These are phyloP conservation scores for Triplophysa bombifrons DNA, from an alignment of 2,797 vertebrate genomes.

Conservation along the genomic window DNA sequence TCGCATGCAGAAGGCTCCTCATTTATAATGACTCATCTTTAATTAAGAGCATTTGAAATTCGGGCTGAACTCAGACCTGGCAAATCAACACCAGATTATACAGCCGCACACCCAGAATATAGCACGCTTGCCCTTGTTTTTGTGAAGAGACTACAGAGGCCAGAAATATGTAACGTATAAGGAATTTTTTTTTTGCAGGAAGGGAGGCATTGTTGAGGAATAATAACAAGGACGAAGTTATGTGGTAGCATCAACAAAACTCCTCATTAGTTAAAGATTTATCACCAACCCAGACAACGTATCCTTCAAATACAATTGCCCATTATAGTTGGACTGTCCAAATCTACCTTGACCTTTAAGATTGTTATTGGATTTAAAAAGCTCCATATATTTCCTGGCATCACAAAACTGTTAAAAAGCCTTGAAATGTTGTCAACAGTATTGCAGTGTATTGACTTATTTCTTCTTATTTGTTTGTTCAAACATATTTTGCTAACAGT, in stretches of 20 bases:
- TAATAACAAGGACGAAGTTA: neutral
- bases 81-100: conserved; percentile 80
- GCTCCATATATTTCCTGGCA: neutral
- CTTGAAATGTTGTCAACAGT: neutral
- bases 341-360: neutral
- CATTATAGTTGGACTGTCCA: neutral
- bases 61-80: conserved; percentile 68
- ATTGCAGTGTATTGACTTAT: neutral
- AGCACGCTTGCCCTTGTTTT: conserved; percentile 32
- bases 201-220: conserved; percentile 7
- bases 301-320: neutral
- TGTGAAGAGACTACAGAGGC: conserved; percentile 3
- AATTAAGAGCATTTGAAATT: conserved; percentile 75
- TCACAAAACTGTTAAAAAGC: neutral
- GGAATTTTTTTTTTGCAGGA: neutral
- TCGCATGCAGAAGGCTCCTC: conserved; percentile 56
- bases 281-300: neutral
- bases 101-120: conserved; percentile 63
- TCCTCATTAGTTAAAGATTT: conserved; percentile 11
- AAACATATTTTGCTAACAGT: too few species aligned
- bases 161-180: neutral
- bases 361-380: neutral
- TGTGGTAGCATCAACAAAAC: neutral
- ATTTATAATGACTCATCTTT: conserved; percentile 70
- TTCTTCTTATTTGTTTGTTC: neutral